These are phyloP conservation scores for Synanthedon formicaeformis DNA, from an alignment of 2,888 invertebrate genomes.

Conservation along the genomic window DNA sequence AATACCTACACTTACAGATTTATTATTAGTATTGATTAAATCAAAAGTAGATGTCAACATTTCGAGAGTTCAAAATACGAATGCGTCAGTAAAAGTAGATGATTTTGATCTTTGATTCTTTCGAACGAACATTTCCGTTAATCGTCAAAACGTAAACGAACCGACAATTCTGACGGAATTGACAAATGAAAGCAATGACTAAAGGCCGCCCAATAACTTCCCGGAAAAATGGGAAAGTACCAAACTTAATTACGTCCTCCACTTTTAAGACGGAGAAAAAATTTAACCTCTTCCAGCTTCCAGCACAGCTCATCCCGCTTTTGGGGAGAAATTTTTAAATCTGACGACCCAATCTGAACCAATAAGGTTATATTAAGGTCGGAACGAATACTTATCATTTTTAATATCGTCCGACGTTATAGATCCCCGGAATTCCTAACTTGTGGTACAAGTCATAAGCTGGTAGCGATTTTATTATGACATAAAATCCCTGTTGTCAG, in stretches of 20 bases:
- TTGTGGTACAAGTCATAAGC: constrained; percentile 4
- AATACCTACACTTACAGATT: too few relatives aligned
- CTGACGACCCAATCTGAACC: constrained; percentile 18
- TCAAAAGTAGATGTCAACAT: too few relatives aligned
- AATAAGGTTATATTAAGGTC: constrained; percentile 23
- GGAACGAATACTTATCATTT: constrained; percentile 28
- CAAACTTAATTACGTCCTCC: background rate
- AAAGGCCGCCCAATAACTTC: background rate
- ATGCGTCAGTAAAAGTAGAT: too few relatives aligned
- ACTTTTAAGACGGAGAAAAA: background rate
- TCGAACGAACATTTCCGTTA: too few relatives aligned
- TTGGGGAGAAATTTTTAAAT: constrained; percentile 11
- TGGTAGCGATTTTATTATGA: background rate
- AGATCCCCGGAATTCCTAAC: constrained; percentile 14
- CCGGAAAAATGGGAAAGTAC: background rate
- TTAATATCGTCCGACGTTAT: constrained; percentile 23
- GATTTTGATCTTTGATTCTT: too few relatives aligned
- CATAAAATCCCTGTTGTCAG: too few relatives aligned
- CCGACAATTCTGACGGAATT: background rate
- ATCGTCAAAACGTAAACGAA: background rate
- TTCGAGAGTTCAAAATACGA: too few relatives aligned
- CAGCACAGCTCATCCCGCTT: background rate
- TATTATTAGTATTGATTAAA: too few relatives aligned
- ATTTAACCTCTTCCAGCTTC: background rate
- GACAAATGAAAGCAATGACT: background rate